A percentile compares a stretch with the other conserved stretches of the same genome.
phyloP scores from a whole-genome alignment of 2,888 invertebrate species.

The Agriopis marginaria region DNA sequence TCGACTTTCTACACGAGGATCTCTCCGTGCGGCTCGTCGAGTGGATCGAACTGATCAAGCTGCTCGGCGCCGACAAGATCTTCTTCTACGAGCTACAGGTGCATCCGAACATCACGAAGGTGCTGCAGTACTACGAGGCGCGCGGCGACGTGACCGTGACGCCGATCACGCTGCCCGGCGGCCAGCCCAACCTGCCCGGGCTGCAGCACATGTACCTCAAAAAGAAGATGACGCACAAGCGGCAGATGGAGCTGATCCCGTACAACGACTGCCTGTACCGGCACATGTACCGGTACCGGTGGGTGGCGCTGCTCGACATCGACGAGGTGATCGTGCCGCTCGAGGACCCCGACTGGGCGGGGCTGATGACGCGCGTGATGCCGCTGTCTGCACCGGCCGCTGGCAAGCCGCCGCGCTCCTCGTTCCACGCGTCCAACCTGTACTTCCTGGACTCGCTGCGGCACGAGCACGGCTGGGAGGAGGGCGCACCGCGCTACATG shows the following conservation, averaged over 20 bases:
- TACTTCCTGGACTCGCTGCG: slow-evolving; percentile 96
- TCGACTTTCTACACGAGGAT: slow-evolving; percentile 97
- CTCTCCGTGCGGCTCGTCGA: slow-evolving; percentile 95
- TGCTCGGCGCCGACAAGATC: slow-evolving; percentile 96
- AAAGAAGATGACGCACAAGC: slow-evolving; percentile 96
- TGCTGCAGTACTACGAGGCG: slow-evolving; percentile 88
- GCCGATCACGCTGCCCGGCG: slow-evolving; percentile 94
- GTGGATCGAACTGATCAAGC: slow-evolving; percentile 95
- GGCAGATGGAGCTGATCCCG: slow-evolving; percentile 97
- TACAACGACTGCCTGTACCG: slow-evolving; percentile 98
- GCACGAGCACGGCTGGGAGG: slow-evolving; percentile 92
- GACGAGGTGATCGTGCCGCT: slow-evolving; percentile 98
- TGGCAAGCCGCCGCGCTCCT: slow-evolving; percentile 87
- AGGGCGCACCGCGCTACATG: slow-evolving; percentile 94
- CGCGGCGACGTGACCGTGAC: slow-evolving; percentile 91
- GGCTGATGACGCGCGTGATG: slow-evolving; percentile 91
- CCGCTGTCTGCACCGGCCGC: slow-evolving; percentile 87
- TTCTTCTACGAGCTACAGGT: slow-evolving; percentile 96
- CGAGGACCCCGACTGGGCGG: slow-evolving; percentile 90
- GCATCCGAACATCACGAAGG: slow-evolving; percentile 96
- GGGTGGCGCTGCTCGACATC: slow-evolving; percentile 96
- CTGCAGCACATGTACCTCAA: slow-evolving; percentile 96
- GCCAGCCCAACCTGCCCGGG: slow-evolving; percentile 95
- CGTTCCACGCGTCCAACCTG: slow-evolving; percentile 96
- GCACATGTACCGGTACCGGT: slow-evolving; percentile 95